Conservation (phyloP, 2,888 invertebrate species). For the Thalpophila matura region DNA sequence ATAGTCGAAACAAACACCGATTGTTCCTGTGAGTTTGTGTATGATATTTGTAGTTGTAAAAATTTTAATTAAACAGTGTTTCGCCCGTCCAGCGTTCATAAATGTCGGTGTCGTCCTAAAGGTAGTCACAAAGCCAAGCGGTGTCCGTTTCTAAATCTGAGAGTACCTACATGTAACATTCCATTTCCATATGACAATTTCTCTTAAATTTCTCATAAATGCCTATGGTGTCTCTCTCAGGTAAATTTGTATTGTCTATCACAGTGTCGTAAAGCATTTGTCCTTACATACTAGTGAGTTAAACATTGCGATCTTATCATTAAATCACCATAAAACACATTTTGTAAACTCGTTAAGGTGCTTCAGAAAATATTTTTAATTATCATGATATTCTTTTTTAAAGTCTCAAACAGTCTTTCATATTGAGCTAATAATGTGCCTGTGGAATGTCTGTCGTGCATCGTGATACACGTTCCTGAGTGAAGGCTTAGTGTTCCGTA, state of each 20-base stretch:
- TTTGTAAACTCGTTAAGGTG: conserved; percentile 87
- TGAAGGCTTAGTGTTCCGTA: conserved; percentile 53
- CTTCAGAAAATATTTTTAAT: conserved; percentile 88
- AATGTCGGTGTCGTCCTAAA: conserved; percentile 8
- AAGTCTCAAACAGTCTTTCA: conserved; percentile 89
- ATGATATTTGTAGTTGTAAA: conserved; percentile 23
- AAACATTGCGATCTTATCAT: conserved; percentile 87
- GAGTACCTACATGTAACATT: conserved; percentile 74
- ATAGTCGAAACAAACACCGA: conserved; percentile 65
- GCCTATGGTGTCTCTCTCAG: conserved; percentile 84
- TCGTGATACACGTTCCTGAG: conserved; percentile 71
- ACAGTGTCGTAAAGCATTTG: conserved; percentile 90
- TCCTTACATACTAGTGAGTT: conserved; percentile 90
- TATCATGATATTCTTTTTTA: conserved; percentile 80
- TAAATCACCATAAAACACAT: conserved; percentile 88
- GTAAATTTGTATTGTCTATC: conserved; percentile 88
- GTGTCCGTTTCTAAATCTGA: conserved; percentile 70
- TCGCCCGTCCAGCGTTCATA: not conserved
- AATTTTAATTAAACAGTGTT: conserved; percentile 13
- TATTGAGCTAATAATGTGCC: conserved; percentile 88
- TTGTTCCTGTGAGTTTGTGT: conserved; percentile 58
- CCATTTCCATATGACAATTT: conserved; percentile 70
- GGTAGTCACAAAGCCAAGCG: conserved; percentile 68
- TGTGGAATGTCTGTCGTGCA: conserved; percentile 86
- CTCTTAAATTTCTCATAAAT: conserved; percentile 75